phyloP scores from a whole-genome alignment of 2,888 invertebrate genomes.

The Lypha dubia region DNA sequence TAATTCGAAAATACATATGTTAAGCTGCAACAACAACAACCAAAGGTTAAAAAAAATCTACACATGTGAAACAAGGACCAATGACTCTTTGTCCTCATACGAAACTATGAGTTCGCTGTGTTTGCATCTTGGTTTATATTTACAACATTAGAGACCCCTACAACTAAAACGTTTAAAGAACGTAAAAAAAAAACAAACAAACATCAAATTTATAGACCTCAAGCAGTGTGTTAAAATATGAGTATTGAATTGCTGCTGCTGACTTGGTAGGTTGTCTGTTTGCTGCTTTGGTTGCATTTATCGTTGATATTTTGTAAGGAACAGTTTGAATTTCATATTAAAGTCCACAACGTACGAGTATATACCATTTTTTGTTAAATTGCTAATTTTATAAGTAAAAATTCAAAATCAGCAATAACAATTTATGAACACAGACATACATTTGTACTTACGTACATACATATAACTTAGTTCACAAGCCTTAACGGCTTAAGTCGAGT shows the following conservation, averaged over 20 bases:
- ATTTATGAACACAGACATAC: background rate
- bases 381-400: slow-evolving; percentile 61
- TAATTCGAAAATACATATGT: slow-evolving; percentile 58
- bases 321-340: slow-evolving; percentile 66
- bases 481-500: no score
- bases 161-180: slow-evolving; percentile 51
- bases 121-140: slow-evolving; percentile 36
- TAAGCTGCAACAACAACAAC: slow-evolving; percentile 50
- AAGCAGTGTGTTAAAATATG: slow-evolving; percentile 68
- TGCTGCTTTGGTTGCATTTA: slow-evolving; percentile 21
- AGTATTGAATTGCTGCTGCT: slow-evolving; percentile 56
- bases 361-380: slow-evolving; percentile 54
- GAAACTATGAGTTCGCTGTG: background rate
- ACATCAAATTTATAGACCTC: slow-evolving; percentile 53
- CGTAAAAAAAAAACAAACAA: background rate
- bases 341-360: slow-evolving; percentile 40
- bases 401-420: slow-evolving; percentile 35
- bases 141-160: slow-evolving; percentile 59
- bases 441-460: background rate
- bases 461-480: no score
- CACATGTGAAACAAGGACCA: slow-evolving; percentile 70
- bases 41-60: slow-evolving; percentile 20
- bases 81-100: slow-evolving; percentile 54
- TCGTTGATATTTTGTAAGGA: slow-evolving; percentile 48
- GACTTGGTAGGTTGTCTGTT: background rate